Conservation (phyloP, 2,113 vertebrate genomes). For the Callocephalon fimbriatum region DNA sequence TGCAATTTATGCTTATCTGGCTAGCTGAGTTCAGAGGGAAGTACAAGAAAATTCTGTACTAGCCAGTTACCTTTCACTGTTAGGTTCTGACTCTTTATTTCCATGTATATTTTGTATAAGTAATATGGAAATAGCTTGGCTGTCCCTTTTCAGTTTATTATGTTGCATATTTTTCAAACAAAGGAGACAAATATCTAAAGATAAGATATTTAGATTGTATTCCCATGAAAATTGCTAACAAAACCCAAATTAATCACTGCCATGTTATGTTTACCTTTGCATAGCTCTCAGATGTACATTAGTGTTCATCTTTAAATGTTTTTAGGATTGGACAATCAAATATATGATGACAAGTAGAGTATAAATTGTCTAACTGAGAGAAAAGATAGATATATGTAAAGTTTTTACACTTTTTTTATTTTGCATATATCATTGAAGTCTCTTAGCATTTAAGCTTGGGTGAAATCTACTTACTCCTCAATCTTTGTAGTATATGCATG, state of each 20-base stretch:
- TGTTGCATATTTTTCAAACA: not conserved
- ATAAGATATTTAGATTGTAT: not conserved
- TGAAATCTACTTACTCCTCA: constrained; percentile 1
- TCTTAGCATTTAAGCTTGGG: not conserved
- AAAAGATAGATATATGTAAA: not conserved
- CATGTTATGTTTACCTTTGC: not conserved
- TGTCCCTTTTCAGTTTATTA: not conserved
- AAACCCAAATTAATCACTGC: not conserved
- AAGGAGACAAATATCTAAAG: not conserved
- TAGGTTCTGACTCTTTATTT: not conserved
- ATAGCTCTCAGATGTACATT: not conserved
- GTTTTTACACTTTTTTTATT: not conserved
- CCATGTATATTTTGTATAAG: not conserved
- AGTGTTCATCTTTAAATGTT: not conserved
- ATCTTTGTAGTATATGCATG: not conserved
- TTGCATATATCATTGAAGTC: not conserved
- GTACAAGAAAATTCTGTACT: not conserved
- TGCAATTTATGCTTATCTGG: constrained; percentile 10
- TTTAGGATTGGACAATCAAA: not conserved
- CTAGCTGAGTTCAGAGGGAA: not conserved
- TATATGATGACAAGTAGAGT: not conserved
- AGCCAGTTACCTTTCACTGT: not conserved
- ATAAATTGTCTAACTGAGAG: not conserved
- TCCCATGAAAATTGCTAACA: not conserved
- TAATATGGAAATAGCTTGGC: not conserved